These are phyloP conservation scores for Polia nebulosa DNA, from an alignment of 2,888 invertebrate genomes.

Conservation along the genomic window DNA sequence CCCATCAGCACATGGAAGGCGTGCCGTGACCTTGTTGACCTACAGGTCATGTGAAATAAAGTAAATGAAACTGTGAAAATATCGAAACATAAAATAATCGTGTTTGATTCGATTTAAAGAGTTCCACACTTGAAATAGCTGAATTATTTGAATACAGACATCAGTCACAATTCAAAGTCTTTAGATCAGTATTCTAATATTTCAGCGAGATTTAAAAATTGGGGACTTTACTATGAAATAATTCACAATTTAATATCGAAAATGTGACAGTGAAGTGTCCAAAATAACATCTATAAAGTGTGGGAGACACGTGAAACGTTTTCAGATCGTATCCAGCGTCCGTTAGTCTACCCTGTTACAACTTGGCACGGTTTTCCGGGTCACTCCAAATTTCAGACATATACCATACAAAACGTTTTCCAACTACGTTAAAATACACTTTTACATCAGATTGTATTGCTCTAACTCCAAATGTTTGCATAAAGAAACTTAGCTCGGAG, in stretches of 20 bases:
- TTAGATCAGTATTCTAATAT: background rate
- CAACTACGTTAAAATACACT: conserved; percentile 52
- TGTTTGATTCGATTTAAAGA: too few species aligned
- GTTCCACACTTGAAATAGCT: background rate
- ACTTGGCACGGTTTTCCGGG: conserved; percentile 53
- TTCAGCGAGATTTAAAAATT: background rate
- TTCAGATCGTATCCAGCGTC: conserved; percentile 25
- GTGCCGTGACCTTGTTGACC: too few species aligned
- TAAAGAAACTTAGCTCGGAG: conserved; percentile 53
- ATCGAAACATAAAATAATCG: too few species aligned
- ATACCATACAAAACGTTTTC: conserved; percentile 46
- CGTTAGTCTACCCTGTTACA: conserved; percentile 13
- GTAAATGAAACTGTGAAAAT: too few species aligned
- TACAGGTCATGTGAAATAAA: too few species aligned
- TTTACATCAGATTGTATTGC: conserved; percentile 48
- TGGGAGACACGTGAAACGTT: conserved; percentile 31
- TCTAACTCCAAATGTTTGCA: conserved; percentile 45
- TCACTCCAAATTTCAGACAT: conserved; percentile 41
- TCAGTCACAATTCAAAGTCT: background rate
- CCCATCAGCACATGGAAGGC: too few species aligned
- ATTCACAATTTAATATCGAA: conserved; percentile 14
- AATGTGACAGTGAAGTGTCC: background rate
- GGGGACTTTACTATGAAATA: conserved; percentile 1
- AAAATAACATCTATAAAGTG: conserved; percentile 20
- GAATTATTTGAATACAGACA: background rate